Conservation (phyloP, 37 sponge, comb jelly and placozoan species). For the Beroe ovata region DNA sequence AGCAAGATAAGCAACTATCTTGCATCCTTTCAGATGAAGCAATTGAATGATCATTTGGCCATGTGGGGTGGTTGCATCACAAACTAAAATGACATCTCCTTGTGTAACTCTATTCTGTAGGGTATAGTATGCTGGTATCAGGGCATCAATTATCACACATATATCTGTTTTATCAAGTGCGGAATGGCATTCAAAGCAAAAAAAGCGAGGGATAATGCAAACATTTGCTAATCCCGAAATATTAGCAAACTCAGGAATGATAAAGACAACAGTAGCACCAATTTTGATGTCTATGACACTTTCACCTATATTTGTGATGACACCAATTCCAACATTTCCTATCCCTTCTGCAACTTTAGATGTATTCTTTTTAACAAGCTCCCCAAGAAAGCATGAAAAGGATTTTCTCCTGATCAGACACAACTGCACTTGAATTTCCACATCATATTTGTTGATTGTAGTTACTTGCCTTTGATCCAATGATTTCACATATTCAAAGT, state of each 20-base stretch:
- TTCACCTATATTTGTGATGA: background rate
- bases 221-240: conserved; percentile 24
- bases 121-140: conserved; percentile 12
- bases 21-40: conserved; percentile 8
- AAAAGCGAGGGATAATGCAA: conserved; percentile 12
- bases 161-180: conserved; percentile 8
- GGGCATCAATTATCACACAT: conserved; percentile 16
- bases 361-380: background rate
- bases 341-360: conserved; percentile 24
- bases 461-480: background rate
- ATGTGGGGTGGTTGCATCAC: conserved; percentile 27
- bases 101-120: background rate
- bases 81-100: conserved; percentile 18
- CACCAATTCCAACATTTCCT: conserved; percentile 25
- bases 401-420: conserved; percentile 6
- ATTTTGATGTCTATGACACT: conserved; percentile 1
- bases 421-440: background rate
- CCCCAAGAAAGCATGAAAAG: background rate
- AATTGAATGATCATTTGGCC: conserved; percentile 15
- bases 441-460: background rate
- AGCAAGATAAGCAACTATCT: conserved; percentile 22
- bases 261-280: conserved; percentile 14
- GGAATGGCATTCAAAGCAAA: background rate
- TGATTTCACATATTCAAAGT: background rate
- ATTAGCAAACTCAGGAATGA: background rate